phyloP scores from a whole-genome alignment of 2,888 invertebrate genomes.

The Helleia helle region DNA sequence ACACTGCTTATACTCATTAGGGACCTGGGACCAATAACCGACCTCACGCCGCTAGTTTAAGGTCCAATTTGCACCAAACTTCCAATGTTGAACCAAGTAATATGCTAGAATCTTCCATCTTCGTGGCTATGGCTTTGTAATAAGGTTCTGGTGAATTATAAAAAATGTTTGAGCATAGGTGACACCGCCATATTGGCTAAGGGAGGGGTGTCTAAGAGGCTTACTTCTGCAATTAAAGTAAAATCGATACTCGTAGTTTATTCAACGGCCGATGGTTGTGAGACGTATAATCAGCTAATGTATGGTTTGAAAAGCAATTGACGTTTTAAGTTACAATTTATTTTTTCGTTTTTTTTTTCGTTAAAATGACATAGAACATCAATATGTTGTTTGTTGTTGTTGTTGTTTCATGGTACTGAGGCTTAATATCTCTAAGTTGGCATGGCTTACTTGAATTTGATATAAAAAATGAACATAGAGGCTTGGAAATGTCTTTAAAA shows the following conservation, averaged over 20 bases:
- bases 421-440: no score
- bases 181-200: conserved; percentile 72
- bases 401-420: no score
- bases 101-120: conserved; percentile 47
- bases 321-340: no score
- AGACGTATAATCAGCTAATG: background rate
- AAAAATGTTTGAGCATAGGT: conserved; percentile 46
- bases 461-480: no score
- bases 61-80: conserved; percentile 22
- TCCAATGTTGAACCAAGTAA: conserved; percentile 40
- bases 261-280: conserved; percentile 24
- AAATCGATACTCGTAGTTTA: conserved; percentile 53
- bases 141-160: conserved; percentile 24
- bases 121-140: conserved; percentile 23
- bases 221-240: conserved; percentile 66
- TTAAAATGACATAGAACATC: no score
- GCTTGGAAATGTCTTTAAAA: no score
- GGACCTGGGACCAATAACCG: conserved; percentile 18
- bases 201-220: conserved; percentile 61
- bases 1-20: conserved; percentile 42
- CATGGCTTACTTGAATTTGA: no score
- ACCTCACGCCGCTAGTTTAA: conserved; percentile 20
- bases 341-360: no score
- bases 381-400: no score
- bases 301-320: no score